Evolutionary conservation across 2,113 vertebrate genomes (phyloP), one percentile per base, ranked within the genome.

Genomic region (Hippocampus mohnikei): DNA sequence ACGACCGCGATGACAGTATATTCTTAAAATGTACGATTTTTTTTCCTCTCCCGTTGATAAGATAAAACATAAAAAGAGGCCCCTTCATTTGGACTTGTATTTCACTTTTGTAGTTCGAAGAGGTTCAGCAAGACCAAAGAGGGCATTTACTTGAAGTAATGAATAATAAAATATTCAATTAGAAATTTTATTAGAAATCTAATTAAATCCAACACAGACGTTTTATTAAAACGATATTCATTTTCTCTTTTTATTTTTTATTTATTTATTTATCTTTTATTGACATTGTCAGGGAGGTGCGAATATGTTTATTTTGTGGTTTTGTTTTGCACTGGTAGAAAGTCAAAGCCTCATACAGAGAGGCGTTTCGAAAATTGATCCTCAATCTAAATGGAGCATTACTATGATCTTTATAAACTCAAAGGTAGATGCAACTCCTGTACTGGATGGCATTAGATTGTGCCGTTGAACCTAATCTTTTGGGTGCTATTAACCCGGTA

Each of bases 1-100:
- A 82, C 48, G 58, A 77, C 46, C 82, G 66, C 73, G 66, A 72
- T 71, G 70, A 29, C 25, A 61, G 13, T 29, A 16, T 61, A 46
- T 70, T 71, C 44, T 41, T 23, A 76, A 58, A 87, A 77, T 81
- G 69, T 72, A 75, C 55, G 5, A 6, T 76, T 67, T 85, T 88
- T 27, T 82, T 79, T 64, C n/a, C n/a, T n/a, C 27, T 33, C 33
- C 33, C 33, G 33, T 33, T 33, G 33, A 33, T 6, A 33, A 33
- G 6, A 33, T 33, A 33, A 58, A 69, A 77, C 67, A 71, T 53
- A 44, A 44, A 41, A 50, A 77, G 50, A 71, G 63, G 10, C 25
- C 9, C 69, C 77, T 80, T 75, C 71, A 81, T 58, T 37, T 80
- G 33, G 25, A 69, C 58, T 63, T 25, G 13, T 29, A 5, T 61